phyloP scores from a whole-genome alignment of 1,140 invertebrate genomes.

The Caerostris darwini region DNA sequence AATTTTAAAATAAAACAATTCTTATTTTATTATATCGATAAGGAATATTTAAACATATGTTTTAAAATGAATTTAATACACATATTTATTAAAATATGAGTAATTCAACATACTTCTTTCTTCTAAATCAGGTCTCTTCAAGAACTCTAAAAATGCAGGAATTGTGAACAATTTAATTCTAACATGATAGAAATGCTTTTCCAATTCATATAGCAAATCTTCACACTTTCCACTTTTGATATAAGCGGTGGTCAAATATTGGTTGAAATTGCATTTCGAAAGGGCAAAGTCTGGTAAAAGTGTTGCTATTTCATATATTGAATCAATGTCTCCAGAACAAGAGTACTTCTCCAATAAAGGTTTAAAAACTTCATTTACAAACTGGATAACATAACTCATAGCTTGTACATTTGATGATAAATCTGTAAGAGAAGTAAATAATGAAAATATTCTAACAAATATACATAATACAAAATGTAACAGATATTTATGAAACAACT shows the following conservation, averaged over 20 bases:
- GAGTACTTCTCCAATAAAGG: conserved; percentile 10
- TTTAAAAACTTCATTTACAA: conserved; percentile 31
- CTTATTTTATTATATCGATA: too few species aligned
- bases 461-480: not conserved
- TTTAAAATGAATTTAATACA: too few species aligned
- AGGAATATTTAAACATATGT: too few species aligned
- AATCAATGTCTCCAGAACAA: not conserved
- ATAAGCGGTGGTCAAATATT: not conserved
- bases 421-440: not conserved
- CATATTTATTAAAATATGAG: not conserved
- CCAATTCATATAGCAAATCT: conserved; percentile 22
- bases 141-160: not conserved
- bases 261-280: not conserved
- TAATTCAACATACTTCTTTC: conserved; percentile 1
- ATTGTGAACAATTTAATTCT: conserved; percentile 9
- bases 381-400: conserved; percentile 16
- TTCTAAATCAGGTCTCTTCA: not conserved
- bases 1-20: too few species aligned
- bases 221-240: not conserved
- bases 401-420: not conserved
- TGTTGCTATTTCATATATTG: not conserved
- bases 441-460: not conserved
- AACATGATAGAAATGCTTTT: not conserved
- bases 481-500: not conserved
- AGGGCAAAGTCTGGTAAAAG: conserved; percentile 28